These are phyloP conservation scores for Didymodactylos carnosus DNA, from an alignment of 2,888 invertebrate genomes.

Conservation along the genomic window DNA sequence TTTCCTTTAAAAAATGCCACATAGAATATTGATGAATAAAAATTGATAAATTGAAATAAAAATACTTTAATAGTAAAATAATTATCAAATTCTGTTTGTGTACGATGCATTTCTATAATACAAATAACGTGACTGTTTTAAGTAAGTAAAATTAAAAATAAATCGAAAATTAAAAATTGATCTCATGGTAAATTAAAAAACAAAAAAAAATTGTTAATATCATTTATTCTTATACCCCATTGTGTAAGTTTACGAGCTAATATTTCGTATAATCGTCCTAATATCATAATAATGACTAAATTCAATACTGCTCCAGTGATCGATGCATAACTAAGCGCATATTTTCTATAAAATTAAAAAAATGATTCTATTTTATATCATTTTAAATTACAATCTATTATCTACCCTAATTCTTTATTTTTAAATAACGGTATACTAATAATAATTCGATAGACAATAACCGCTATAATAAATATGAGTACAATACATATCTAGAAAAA, in stretches of 20 bases:
- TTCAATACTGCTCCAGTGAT: constrained; percentile 41
- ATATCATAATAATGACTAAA: constrained; percentile 40
- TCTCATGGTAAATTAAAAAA: neutral
- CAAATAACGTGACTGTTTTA: too few species aligned
- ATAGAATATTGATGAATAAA: constrained; percentile 35
- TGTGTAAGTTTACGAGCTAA: constrained; percentile 39
- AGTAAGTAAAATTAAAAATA: too few species aligned
- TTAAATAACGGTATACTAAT: constrained; percentile 40
- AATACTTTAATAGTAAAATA: constrained; percentile 35
- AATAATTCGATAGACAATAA: constrained; percentile 41
- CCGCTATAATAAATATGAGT: constrained; percentile 41
- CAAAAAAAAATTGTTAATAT: neutral
- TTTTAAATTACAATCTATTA: neutral
- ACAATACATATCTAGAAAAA: constrained; percentile 38
- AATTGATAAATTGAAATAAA: constrained; percentile 35
- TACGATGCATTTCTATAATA: constrained; percentile 34
- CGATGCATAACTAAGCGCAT: constrained; percentile 38
- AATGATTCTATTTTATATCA: neutral
- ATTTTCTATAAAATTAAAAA: constrained; percentile 24
- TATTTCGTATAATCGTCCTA: constrained; percentile 41
- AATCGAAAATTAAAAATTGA: neutral
- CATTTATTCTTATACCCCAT: constrained; percentile 35
- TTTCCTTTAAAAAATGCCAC: constrained; percentile 35
- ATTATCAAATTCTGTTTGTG: constrained; percentile 34
- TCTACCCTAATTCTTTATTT: constrained; percentile 23